These are phyloP conservation scores for Cairina moschata DNA, from an alignment of 2,113 vertebrate species.

Conservation along the genomic window DNA sequence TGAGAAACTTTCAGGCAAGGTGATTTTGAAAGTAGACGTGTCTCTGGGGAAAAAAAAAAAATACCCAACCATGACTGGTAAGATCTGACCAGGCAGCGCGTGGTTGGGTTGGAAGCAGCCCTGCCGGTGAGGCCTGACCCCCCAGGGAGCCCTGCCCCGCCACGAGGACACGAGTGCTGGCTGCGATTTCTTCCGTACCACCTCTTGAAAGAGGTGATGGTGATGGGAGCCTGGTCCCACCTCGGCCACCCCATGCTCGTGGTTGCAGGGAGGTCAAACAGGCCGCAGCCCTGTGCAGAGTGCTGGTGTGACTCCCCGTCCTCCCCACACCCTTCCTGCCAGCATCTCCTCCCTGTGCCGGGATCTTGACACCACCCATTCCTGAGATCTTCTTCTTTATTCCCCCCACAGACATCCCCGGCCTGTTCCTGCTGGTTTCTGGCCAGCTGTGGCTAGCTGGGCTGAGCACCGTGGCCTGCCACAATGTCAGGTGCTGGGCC, in stretches of 20 bases:
- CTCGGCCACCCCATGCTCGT: background rate
- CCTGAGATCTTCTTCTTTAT: background rate
- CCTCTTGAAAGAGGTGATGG: background rate
- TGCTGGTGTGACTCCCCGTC: background rate
- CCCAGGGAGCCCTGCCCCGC: background rate
- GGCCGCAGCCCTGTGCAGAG: accelerated
- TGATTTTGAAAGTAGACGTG: background rate
- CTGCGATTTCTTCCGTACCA: accelerated
- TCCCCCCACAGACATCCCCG: background rate
- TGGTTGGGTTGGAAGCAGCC: accelerated
- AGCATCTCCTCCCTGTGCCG: background rate
- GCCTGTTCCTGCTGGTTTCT: background rate
- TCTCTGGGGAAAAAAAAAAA: background rate
- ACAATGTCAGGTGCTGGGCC: background rate
- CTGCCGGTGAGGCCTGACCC: background rate
- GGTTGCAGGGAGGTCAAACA: background rate
- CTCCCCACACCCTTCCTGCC: background rate
- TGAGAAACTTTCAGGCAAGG: background rate
- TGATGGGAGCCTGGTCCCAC: background rate
- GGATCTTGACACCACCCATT: background rate
- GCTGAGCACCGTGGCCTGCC: background rate
- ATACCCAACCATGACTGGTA: background rate
- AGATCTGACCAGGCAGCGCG: background rate
- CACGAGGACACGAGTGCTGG: accelerated
- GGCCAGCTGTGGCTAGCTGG: background rate